Conservation (phyloP, 2,113 vertebrate species). For the Narcine bancroftii region DNA sequence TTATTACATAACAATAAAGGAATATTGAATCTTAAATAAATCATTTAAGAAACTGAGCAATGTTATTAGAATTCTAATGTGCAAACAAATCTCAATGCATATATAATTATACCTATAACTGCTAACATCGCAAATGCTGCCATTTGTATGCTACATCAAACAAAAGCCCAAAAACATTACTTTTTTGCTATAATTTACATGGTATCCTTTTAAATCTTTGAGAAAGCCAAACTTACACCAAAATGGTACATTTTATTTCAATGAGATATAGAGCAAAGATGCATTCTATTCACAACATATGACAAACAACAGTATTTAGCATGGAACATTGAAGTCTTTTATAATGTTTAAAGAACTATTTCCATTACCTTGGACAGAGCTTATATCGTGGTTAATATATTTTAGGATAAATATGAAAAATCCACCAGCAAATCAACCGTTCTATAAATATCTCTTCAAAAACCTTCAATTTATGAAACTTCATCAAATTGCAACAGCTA, state of each 20-base stretch:
- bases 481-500: background rate
- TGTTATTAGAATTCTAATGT: background rate
- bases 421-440: background rate
- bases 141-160: background rate
- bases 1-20: too few species aligned
- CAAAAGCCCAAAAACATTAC: background rate
- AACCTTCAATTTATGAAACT: background rate
- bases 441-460: background rate
- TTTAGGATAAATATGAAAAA: background rate
- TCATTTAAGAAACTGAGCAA: too few species aligned
- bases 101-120: background rate
- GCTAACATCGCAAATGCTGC: background rate
- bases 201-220: background rate
- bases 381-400: background rate
- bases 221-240: too few species aligned
- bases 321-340: background rate
- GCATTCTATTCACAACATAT: background rate
- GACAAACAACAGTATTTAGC: too few species aligned
- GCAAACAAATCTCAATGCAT: background rate
- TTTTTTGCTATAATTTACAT: background rate
- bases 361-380: background rate
- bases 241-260: background rate
- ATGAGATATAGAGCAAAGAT: background rate
- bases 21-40: too few species aligned
- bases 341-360: background rate